These are phyloP conservation scores for Athalia cordata DNA, from an alignment of 2,888 invertebrate species.

Conservation along the genomic window DNA sequence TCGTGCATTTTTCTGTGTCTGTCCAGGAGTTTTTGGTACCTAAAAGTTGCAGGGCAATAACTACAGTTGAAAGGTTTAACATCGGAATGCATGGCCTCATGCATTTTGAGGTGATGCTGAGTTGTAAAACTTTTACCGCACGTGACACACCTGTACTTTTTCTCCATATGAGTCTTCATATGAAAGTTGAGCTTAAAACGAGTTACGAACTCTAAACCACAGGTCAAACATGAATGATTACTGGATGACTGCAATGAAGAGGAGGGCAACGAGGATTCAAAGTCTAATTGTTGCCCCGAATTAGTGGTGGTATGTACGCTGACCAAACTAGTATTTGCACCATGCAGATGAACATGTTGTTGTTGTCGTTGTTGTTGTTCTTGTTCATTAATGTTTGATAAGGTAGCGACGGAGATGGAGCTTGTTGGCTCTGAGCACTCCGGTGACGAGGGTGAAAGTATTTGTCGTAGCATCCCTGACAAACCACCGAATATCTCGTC, in stretches of 20 bases:
- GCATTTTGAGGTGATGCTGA: constrained; percentile 66
- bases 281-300: background rate
- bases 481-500: constrained; percentile 70
- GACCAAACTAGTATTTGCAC: constrained; percentile 14
- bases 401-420: background rate
- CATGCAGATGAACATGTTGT: background rate
- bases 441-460: constrained; percentile 68
- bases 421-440: constrained; percentile 54
- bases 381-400: too few species aligned
- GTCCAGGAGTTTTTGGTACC: constrained; percentile 70
- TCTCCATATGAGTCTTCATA: constrained; percentile 64
- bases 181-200: constrained; percentile 69
- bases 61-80: constrained; percentile 69
- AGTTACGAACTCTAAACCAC: constrained; percentile 69
- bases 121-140: constrained; percentile 67
- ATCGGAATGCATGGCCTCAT: constrained; percentile 64
- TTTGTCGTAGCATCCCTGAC: constrained; percentile 72
- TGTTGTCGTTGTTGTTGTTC: too few species aligned
- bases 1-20: constrained; percentile 71
- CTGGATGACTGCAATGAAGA: constrained; percentile 56
- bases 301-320: constrained; percentile 12
- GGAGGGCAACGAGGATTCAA: constrained; percentile 57
- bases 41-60: constrained; percentile 69
- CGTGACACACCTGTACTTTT: constrained; percentile 64
- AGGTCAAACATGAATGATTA: constrained; percentile 63